Evolutionary conservation across 2,797 vertebrate species (phyloP).

Genomic region (Sebastolobus altivelis): DNA sequence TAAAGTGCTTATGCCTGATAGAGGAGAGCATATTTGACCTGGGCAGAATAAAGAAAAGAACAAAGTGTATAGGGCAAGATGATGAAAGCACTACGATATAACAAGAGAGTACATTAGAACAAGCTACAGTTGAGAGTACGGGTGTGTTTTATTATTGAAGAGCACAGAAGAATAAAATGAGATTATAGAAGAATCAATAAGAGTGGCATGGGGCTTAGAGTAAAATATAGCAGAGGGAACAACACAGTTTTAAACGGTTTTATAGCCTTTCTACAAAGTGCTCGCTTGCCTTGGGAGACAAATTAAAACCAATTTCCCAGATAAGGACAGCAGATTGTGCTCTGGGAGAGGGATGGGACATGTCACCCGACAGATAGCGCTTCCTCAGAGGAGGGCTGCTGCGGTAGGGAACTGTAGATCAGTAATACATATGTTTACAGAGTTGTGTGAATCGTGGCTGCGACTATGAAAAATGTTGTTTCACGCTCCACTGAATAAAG

Average conservation of each 20-base stretch:
- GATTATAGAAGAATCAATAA: constrained; percentile 24
- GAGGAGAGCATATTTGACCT: neutral
- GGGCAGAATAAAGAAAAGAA: neutral
- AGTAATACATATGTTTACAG: constrained; percentile 47
- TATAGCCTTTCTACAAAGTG: constrained; percentile 27
- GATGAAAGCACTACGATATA: neutral
- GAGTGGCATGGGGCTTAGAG: neutral
- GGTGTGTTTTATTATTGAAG: constrained; percentile 11
- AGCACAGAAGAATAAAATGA: constrained; percentile 21
- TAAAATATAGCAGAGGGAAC: constrained; percentile 15
- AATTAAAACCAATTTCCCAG: constrained; percentile 61
- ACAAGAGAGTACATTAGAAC: neutral
- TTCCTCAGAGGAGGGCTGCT: constrained; percentile 23
- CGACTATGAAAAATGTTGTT: constrained; percentile 51
- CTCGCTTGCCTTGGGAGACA: constrained; percentile 47
- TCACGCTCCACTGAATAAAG: constrained; percentile 43
- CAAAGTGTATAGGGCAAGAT: neutral
- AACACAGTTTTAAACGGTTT: constrained; percentile 39
- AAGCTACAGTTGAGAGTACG: neutral
- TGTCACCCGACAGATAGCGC: constrained; percentile 30
- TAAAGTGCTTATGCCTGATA: neutral
- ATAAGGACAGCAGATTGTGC: constrained; percentile 35
- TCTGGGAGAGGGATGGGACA: constrained; percentile 34
- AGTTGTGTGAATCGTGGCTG: constrained; percentile 26
- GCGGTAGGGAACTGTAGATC: constrained; percentile 11